A percentile compares a stretch with the other conserved stretches of the same genome.
Conservation (phyloP, 2,797 vertebrate genomes). For the Ctenochaetus hawaiiensis region DNA sequence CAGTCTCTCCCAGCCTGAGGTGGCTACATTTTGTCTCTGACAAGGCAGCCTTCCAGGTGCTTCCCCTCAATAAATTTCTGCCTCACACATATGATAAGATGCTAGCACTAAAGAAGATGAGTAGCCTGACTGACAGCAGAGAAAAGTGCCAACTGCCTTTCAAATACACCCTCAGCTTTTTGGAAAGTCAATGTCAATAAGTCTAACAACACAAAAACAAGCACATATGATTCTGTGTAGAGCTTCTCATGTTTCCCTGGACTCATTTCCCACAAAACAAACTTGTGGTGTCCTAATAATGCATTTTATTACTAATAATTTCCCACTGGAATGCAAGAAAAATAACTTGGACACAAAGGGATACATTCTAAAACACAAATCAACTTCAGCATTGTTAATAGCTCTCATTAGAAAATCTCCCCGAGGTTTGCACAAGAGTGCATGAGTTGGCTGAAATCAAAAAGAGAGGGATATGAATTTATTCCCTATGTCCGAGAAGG, state of each 20-base stretch:
- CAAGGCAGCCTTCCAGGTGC: slow-evolving; percentile 67
- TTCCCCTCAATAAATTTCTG: slow-evolving; percentile 71
- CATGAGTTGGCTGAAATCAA: slow-evolving; percentile 57
- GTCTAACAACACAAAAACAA: slow-evolving; percentile 32
- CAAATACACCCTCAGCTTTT: slow-evolving; percentile 39
- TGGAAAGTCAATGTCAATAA: slow-evolving; percentile 22
- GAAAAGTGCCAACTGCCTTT: slow-evolving; percentile 61
- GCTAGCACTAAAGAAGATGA: slow-evolving; percentile 64
- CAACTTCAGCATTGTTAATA: slow-evolving; percentile 65
- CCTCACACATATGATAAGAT: slow-evolving; percentile 66
- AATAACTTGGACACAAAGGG: slow-evolving; percentile 53
- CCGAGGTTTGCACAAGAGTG: slow-evolving; percentile 62
- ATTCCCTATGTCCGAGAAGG: slow-evolving; percentile 57
- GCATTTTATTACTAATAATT: slow-evolving; percentile 54
- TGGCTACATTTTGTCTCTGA: slow-evolving; percentile 75
- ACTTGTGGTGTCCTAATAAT: slow-evolving; percentile 25
- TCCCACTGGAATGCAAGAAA: slow-evolving; percentile 55
- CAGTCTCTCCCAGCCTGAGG: slow-evolving; percentile 62
- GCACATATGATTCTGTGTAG: neutral
- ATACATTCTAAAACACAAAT: slow-evolving; percentile 66
- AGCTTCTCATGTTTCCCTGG: slow-evolving; percentile 12
- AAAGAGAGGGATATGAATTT: slow-evolving; percentile 53
- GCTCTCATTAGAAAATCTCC: slow-evolving; percentile 69
- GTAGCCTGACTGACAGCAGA: slow-evolving; percentile 51
- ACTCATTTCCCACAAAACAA: slow-evolving; percentile 27